Percentiles rank a stretch among this genome's conserved stretches.
Evolutionary conservation across 2,113 vertebrate species (phyloP).

Genomic region (Carollia perspicillata): DNA sequence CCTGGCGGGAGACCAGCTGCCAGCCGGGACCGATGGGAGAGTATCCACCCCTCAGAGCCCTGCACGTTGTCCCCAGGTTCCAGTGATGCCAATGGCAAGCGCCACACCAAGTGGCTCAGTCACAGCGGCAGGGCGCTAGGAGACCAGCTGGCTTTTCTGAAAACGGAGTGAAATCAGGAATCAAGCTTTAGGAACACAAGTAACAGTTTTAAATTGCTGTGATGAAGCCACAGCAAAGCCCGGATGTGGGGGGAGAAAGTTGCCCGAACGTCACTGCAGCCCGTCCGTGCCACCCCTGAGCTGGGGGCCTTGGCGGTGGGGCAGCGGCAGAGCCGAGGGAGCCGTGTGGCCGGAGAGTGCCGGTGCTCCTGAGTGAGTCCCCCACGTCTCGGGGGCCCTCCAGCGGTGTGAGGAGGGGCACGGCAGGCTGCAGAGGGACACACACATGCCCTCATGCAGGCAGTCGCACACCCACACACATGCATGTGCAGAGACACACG

Average conservation of each 20-base stretch:
- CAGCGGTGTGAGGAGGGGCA: background rate
- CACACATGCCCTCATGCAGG: accelerated
- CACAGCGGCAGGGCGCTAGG: accelerated
- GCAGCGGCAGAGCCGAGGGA: accelerated
- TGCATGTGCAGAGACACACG: background rate
- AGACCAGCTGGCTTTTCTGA: background rate
- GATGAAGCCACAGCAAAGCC: background rate
- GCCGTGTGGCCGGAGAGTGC: no score
- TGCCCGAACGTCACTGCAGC: accelerated
- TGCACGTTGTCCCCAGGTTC: accelerated
- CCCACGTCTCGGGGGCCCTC: background rate
- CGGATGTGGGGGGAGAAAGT: background rate
- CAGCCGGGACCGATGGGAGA: background rate
- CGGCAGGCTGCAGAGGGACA: accelerated
- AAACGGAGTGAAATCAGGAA: background rate
- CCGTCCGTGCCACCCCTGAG: accelerated
- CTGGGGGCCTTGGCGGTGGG: accelerated
- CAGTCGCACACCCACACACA: background rate
- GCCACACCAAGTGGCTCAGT: accelerated
- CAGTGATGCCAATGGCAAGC: accelerated
- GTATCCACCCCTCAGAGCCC: accelerated
- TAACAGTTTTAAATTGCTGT: background rate
- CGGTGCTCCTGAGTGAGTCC: no score
- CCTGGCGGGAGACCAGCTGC: no score
- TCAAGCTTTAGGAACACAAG: background rate